phyloP scores from a whole-genome alignment of 2,113 vertebrate species.

The Heliornis fulica region DNA sequence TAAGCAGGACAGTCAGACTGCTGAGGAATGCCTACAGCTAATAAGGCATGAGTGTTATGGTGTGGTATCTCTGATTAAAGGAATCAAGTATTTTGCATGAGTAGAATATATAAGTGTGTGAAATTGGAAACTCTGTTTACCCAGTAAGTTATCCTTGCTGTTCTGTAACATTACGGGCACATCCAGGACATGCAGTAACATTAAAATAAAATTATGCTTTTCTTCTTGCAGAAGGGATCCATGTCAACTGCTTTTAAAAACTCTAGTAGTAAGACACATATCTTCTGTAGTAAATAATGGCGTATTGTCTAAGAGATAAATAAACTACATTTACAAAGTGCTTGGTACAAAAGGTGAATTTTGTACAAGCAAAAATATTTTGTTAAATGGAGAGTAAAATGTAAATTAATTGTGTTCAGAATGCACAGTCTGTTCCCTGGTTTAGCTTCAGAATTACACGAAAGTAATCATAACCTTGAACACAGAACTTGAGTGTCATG shows the following conservation, averaged over 20 bases:
- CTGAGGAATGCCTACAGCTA: neutral
- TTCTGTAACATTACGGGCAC: neutral
- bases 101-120: neutral
- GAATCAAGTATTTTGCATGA: neutral
- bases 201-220: neutral
- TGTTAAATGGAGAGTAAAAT: neutral
- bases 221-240: neutral
- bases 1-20: neutral
- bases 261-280: neutral
- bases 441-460: neutral
- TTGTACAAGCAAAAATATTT: neutral
- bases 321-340: neutral
- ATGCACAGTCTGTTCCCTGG: neutral
- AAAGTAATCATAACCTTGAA: neutral
- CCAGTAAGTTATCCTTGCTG: fast-evolving
- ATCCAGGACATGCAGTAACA: neutral
- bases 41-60: neutral
- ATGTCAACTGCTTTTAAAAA: neutral
- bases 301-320: neutral
- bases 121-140: neutral
- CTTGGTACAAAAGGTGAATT: neutral
- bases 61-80: neutral
- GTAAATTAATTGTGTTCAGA: neutral
- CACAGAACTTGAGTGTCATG: neutral
- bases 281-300: neutral